These are phyloP conservation scores for Merops nubicus DNA, from an alignment of 2,113 vertebrate genomes.

Conservation along the genomic window DNA sequence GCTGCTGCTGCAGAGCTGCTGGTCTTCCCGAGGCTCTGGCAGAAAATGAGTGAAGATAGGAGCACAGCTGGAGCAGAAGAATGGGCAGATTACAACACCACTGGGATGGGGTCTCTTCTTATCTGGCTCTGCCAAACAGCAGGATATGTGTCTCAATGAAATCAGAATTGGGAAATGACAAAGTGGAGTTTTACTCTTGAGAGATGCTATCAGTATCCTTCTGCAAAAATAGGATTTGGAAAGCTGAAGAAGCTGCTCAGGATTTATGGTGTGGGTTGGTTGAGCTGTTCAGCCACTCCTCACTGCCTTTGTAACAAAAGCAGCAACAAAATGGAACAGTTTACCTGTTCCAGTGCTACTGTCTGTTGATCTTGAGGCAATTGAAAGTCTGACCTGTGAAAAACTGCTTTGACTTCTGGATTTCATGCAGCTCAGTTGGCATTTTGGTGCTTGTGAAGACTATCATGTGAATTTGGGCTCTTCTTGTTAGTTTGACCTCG, in stretches of 20 bases:
- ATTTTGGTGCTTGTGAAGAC: not conserved
- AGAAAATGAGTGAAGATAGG: not conserved
- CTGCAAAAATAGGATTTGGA: not conserved
- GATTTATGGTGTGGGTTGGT: not conserved
- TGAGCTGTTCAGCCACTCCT: not conserved
- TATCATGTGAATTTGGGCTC: not conserved
- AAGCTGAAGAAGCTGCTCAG: not conserved
- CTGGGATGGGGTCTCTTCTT: not conserved
- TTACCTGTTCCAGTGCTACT: fast-evolving
- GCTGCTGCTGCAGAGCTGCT: not conserved
- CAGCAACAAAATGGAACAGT: not conserved
- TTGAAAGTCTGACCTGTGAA: not conserved
- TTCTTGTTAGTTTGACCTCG: not conserved
- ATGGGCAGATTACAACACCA: not conserved
- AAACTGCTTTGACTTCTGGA: not conserved
- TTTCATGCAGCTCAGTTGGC: not conserved
- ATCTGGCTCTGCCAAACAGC: not conserved
- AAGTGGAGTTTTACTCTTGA: not conserved
- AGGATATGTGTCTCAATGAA: not conserved
- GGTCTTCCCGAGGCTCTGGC: not conserved
- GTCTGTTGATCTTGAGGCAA: not conserved
- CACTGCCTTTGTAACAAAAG: not conserved
- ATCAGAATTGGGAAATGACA: not conserved
- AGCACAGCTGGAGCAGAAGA: not conserved
- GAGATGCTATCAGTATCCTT: not conserved